These are phyloP conservation scores for Elgonia sp. DNA, from an alignment of 2,888 invertebrate species.

Conservation along the genomic window DNA sequence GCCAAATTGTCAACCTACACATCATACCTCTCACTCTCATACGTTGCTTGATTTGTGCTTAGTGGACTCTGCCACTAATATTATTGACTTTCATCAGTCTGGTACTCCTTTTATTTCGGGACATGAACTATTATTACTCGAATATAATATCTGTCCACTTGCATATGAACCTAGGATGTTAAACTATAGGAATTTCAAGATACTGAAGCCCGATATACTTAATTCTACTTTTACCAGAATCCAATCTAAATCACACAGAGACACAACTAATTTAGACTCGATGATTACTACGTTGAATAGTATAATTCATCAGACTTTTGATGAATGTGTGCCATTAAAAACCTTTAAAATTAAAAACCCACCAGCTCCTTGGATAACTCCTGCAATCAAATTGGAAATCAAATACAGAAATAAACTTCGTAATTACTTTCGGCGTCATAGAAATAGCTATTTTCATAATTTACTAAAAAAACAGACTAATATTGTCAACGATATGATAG, in stretches of 20 bases:
- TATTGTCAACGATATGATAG: background rate
- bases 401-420: conserved; percentile 13
- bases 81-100: background rate
- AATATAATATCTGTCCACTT: too few relatives aligned
- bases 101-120: conserved; percentile 19
- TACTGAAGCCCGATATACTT: background rate
- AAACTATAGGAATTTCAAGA: conserved; percentile 9
- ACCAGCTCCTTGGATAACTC: conserved; percentile 10
- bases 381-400: background rate
- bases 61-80: background rate
- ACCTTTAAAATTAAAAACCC: background rate
- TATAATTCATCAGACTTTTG: background rate
- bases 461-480: background rate
- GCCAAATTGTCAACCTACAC: background rate
- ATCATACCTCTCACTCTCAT: conserved; percentile 11
- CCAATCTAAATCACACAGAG: too few relatives aligned
- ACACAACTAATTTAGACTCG: background rate
- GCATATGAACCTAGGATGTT: too few relatives aligned
- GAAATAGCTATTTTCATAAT: background rate
- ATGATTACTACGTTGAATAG: background rate
- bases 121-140: background rate
- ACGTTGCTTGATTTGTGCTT: conserved; percentile 9
- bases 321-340: conserved; percentile 6
- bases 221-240: too few relatives aligned
- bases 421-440: background rate